Evolutionary conservation across 1,140 invertebrate genomes (phyloP).

Genomic region (Atta colombica): DNA sequence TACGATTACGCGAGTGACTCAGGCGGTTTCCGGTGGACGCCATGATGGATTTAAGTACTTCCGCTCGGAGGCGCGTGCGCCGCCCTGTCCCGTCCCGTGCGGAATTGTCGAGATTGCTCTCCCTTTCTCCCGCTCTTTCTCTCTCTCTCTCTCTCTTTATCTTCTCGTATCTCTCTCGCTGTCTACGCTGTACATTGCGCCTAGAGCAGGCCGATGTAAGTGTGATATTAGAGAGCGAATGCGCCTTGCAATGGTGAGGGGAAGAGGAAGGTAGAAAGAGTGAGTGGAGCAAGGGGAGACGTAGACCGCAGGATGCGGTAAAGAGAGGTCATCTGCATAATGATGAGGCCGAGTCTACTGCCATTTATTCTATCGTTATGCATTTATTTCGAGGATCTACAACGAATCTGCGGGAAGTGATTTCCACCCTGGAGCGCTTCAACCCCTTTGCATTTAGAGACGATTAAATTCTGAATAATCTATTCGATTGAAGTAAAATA

Average conservation of each 20-base stretch:
- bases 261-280: neutral
- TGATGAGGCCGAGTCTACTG: constrained; percentile 53
- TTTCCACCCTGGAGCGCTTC: constrained; percentile 27
- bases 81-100: constrained; percentile 70
- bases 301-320: constrained; percentile 55
- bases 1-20: constrained; percentile 83
- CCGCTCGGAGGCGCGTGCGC: constrained; percentile 81
- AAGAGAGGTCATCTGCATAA: constrained; percentile 65
- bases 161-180: constrained; percentile 6
- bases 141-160: constrained; percentile 1
- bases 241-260: neutral
- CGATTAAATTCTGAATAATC: neutral
- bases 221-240: constrained; percentile 59
- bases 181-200: constrained; percentile 39
- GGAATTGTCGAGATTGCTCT: constrained; percentile 75
- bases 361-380: constrained; percentile 63
- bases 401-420: constrained; percentile 55
- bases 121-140: constrained; percentile 46
- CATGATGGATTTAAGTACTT: constrained; percentile 84
- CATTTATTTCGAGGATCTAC: constrained; percentile 50
- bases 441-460: neutral
- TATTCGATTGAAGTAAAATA: neutral
- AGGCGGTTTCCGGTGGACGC: constrained; percentile 83
- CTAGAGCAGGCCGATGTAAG: constrained; percentile 65
- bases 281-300: neutral